Base-by-base conservation (phyloP, 2,113 vertebrate species). In the Stomatorhinus ivindoensis region DNA sequence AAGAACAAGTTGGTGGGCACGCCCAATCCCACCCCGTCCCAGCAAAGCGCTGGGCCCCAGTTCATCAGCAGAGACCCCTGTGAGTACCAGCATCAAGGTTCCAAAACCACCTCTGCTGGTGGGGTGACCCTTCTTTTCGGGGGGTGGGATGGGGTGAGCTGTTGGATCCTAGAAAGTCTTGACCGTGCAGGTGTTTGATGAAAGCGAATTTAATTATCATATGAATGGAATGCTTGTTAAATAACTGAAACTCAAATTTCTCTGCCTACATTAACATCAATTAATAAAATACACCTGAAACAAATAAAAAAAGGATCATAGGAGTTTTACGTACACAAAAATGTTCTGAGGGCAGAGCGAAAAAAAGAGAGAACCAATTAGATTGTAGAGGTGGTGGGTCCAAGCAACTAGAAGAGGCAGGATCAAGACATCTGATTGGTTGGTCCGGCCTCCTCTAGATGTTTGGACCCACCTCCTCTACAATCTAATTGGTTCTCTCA, bases 1-100 rank as follows among this genome's bases (percentile, higher is more conserved):
- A 98, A 97, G 93, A 98, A 94, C 95, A 97, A 97, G 93, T 93
- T 98, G 92, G 96, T 97, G 96, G 97, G 95, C 9, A 97, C 97
- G 0, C 97, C 97, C 0, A 97, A 97, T 88, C 97, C 97, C 89
- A 96, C 94, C 90, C 96, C 94, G 21, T 93, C 96, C 88, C 97
- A 97, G 94, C 97, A 96, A 1, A 95, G 96, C 93, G 92, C 97
- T 19, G 97, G 96, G 0, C 96, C 97, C 80, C 97, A 97, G 93
- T 97, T 97, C 95, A 97, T 97, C 61, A 95, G 96, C 91, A 95
- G 97, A 91, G 97, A 97, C 94, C 97, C 97, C 91, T 97, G 97
- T 98, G 93, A 97, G 97, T 96, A 93, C 46, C 44, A 39, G 13
- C 0, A 1, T 8, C 50, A 17, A 24, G 21, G 76, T n/a, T 7